Evolutionary conservation across 2,113 vertebrate species (phyloP).

Genomic region (Periophthalmus modestus): DNA sequence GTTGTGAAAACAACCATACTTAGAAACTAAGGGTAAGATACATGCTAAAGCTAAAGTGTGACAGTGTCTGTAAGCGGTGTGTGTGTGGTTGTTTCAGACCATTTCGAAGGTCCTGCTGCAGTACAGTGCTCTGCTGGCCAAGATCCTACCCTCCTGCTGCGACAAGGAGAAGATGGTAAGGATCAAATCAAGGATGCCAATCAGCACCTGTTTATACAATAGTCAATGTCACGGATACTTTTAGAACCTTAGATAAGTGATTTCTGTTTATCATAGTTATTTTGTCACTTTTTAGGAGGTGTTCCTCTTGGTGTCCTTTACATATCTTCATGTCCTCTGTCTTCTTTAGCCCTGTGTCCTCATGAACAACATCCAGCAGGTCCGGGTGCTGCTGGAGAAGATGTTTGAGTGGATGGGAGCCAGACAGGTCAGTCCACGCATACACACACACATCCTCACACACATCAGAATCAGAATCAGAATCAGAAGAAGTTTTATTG

Average conservation of each 20-base stretch:
- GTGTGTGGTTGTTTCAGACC: constrained; percentile 78
- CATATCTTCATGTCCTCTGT: constrained; percentile 1
- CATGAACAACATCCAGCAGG: constrained; percentile 96
- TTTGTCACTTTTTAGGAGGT: too few relatives aligned
- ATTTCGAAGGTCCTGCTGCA: constrained; percentile 94
- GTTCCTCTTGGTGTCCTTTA: not conserved
- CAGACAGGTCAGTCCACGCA: constrained; percentile 82
- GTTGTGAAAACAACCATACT: too few relatives aligned
- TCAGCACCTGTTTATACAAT: too few relatives aligned
- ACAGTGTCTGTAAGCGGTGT: constrained; percentile 9
- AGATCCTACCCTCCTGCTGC: constrained; percentile 88
- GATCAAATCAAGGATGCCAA: constrained; percentile 8
- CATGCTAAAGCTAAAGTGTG: too few relatives aligned
- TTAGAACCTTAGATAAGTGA: too few relatives aligned
- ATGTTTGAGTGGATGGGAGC: constrained; percentile 99
- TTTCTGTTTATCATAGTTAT: too few relatives aligned
- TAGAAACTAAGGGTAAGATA: too few relatives aligned
- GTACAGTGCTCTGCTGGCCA: constrained; percentile 89
- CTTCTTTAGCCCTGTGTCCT: constrained; percentile 85
- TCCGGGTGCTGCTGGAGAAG: constrained; percentile 94
- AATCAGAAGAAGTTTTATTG: too few relatives aligned
- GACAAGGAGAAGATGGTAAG: constrained; percentile 94
- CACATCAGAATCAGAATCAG: too few relatives aligned
- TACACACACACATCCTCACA: too few relatives aligned
- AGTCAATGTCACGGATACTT: too few relatives aligned